Base-by-base conservation (phyloP, 2,888 invertebrate species). In the Zygaena filipendulae region DNA sequence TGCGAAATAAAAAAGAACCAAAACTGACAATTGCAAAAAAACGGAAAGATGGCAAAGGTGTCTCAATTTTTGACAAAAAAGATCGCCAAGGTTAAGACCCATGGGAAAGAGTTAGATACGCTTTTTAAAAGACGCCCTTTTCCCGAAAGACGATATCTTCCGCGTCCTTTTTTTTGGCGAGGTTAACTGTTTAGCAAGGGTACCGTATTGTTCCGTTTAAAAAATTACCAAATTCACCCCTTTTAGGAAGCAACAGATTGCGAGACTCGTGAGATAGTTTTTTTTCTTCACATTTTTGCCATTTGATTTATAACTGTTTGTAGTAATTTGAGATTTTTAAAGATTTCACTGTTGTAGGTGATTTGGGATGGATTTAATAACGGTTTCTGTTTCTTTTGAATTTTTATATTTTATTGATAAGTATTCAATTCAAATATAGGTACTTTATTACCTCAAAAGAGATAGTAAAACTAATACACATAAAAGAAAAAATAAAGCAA, bases 101-200 rank as follows among this genome's bases (percentile, higher is more conserved):
- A 71, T 79, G 79, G 75, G 79, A 79, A 79, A 79, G 79, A 79
- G 79, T 79, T 79, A 70, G 69, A 59, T 59, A 59, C 59, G 63
- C 47, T 55, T 39, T 49, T 50, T 45, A 47, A 49, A 48, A 46
- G 35, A 38, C 52, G 51, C 62, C 58, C 60, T 62, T 68, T 63
- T 53, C 49, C 50, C 52, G 55, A 53, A 56, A 54, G 49, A 46
- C 48, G 45, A 54, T 52, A 60, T 72, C 72, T 74, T 72, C 66
- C 66, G 66, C 38, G 40, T 55, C 60, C 57, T 55, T 51, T 63
- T 70, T 66, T 58, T 56, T 32, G 33, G 27, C 29, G 1, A 13
- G 25, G 24, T n/a, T 67, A 70, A 71, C 70, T 64, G 69, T 75
- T 66, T 56, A 47, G 57, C 47, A 32, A 56, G 59, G 64, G 72